phyloP scores from a whole-genome alignment of 2,113 vertebrate genomes.

The Amazona guildingii region DNA sequence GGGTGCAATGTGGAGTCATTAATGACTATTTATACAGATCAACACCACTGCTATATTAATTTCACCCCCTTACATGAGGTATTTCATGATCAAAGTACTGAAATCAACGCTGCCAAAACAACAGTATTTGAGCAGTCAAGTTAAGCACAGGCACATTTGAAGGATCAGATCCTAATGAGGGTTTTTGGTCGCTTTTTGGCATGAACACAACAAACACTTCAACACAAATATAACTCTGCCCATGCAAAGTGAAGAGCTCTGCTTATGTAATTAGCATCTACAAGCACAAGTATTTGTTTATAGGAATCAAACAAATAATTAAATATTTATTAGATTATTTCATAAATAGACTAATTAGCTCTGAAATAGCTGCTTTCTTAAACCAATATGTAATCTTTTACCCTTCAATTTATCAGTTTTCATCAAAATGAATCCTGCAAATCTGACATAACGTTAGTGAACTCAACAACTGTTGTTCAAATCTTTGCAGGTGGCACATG shows the following conservation, averaged over 20 bases:
- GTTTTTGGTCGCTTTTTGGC: neutral
- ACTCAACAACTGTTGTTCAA: neutral
- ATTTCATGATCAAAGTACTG: conserved; percentile 29
- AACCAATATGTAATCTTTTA: neutral
- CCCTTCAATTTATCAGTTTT: neutral
- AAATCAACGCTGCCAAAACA: conserved; percentile 3
- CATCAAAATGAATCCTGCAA: neutral
- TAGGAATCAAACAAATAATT: neutral
- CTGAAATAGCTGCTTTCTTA: neutral
- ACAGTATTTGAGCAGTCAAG: neutral
- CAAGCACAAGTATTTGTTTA: neutral
- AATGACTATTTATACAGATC: conserved; percentile 24
- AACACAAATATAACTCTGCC: conserved; percentile 13
- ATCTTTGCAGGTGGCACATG: neutral
- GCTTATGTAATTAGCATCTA: conserved; percentile 3
- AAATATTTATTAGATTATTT: conserved; percentile 21
- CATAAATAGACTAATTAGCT: neutral
- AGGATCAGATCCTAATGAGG: conserved; percentile 23
- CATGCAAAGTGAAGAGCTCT: conserved; percentile 5
- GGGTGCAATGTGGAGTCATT: neutral
- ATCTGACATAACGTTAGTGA: neutral
- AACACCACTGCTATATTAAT: neutral
- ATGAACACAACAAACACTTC: neutral
- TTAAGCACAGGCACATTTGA: neutral
- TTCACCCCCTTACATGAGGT: neutral